Base-by-base conservation (phyloP, 2,888 invertebrate genomes). In the Rhagium mordax region DNA sequence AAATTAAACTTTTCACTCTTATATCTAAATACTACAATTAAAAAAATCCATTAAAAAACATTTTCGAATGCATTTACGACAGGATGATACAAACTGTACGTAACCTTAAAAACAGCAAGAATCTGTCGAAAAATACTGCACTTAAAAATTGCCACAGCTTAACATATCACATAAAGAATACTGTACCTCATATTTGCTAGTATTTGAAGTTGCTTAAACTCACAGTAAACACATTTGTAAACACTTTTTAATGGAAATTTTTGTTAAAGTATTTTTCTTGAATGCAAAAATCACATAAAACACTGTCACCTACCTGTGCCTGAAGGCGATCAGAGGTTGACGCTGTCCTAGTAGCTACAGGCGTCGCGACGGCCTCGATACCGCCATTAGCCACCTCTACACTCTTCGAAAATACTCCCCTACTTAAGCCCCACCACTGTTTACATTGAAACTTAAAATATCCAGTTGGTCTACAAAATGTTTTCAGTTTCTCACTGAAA, bases 331-430 rank as follows among this genome's bases (percentile, higher is more conserved):
- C 86, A 84, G 86, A 86, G 83, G 87, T 85, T 85, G 85, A 86
- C 86, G 86, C 86, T 85, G 85, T 87, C 86, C 86, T 86, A 86
- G 86, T 83, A 85, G 87, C 86, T 87, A 87, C 86, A 87, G 84
- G 87, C 87, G 86, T 85, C 87, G 86, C 86, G 87, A 84, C 86
- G 86, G 72, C 73, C 61, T 71, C 74, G 71, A 61, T 82, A 80
- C 77, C 77, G 77, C 65, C 80, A 80, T 75, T 79, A 78, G 75
- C 80, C 82, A 79, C 82, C 81, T 81, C 78, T 81, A 78, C 75
- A 71, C 76, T 66, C 81, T 75, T 72, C 77, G 76, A 53, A 41
- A 29, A 13, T 62, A 75, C 77, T 79, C 82, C 78, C 81, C 81
- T 78, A 79, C 76, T 77, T 70, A 62, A 66, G 74, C 73, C 74